These are phyloP conservation scores for Bombus vancouverensis DNA, from an alignment of 1,140 invertebrate genomes.

Conservation along the genomic window DNA sequence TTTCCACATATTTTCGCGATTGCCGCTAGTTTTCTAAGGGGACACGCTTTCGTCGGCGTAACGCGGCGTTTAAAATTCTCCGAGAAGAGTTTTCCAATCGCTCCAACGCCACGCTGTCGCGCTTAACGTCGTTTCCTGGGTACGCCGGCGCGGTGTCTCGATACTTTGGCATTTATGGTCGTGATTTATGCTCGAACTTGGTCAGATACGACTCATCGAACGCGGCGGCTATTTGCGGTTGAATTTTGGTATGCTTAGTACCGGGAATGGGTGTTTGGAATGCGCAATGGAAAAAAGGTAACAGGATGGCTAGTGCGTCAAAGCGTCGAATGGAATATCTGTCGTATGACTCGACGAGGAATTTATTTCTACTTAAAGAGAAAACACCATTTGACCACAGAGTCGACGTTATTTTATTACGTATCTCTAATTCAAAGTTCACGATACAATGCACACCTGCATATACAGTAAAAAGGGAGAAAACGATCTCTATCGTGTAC, in stretches of 20 bases:
- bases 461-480: not conserved
- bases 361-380: too few species aligned
- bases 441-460: too few species aligned
- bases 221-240: not conserved
- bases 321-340: not conserved
- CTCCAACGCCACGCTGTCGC: not conserved
- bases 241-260: not conserved
- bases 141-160: too few species aligned
- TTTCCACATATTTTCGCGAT: not conserved
- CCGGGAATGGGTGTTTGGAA: not conserved
- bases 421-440: too few species aligned
- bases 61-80: not conserved
- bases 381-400: too few species aligned
- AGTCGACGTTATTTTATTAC: too few species aligned
- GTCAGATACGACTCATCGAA: not conserved
- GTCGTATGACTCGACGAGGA: not conserved
- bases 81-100: constrained; percentile 30
- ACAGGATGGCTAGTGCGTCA: not conserved
- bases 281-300: not conserved
- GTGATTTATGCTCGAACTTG: constrained; percentile 33
- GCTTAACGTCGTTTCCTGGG: not conserved
- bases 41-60: too few species aligned
- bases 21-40: not conserved
- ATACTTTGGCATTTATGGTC: constrained; percentile 13
- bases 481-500: not conserved